These are phyloP conservation scores for Pangasius larnaudii DNA, from an alignment of 2,797 vertebrate species.

Conservation along the genomic window DNA sequence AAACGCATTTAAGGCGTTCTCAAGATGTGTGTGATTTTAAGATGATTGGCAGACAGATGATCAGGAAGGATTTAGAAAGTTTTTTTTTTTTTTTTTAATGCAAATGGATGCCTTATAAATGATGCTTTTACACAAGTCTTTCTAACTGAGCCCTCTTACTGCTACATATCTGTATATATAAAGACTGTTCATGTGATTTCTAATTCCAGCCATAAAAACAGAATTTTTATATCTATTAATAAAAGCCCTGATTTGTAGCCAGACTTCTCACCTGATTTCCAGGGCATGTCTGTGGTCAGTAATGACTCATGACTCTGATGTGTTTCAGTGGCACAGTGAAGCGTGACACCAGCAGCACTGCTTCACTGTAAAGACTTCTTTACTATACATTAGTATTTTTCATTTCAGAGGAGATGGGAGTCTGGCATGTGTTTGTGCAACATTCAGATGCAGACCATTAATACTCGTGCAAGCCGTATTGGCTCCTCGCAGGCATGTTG, in stretches of 20 bases:
- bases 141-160: not conserved
- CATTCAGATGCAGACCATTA: constrained; percentile 49
- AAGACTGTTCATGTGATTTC: not conserved
- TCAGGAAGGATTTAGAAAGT: not conserved
- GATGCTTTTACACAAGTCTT: not conserved
- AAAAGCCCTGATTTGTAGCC: not conserved
- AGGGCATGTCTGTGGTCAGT: not conserved
- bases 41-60: not conserved
- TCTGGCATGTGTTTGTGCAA: constrained; percentile 11
- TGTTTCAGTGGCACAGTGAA: constrained; percentile 26
- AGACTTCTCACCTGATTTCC: not conserved
- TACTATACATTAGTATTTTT: constrained; percentile 50
- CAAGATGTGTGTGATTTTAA: not conserved
- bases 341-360: constrained; percentile 17
- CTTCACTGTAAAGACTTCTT: constrained; percentile 30
- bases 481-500: constrained; percentile 42
- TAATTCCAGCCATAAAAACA: not conserved
- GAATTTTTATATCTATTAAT: not conserved
- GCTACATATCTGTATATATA: not conserved
- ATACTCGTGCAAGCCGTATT: constrained; percentile 56
- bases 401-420: constrained; percentile 36
- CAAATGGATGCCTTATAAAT: not conserved
- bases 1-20: not conserved
- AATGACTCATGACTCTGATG: constrained; percentile 51
- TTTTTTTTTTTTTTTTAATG: not conserved